phyloP scores from a whole-genome alignment of 2,888 invertebrate genomes.

The Ommatoiulus sabulosus region DNA sequence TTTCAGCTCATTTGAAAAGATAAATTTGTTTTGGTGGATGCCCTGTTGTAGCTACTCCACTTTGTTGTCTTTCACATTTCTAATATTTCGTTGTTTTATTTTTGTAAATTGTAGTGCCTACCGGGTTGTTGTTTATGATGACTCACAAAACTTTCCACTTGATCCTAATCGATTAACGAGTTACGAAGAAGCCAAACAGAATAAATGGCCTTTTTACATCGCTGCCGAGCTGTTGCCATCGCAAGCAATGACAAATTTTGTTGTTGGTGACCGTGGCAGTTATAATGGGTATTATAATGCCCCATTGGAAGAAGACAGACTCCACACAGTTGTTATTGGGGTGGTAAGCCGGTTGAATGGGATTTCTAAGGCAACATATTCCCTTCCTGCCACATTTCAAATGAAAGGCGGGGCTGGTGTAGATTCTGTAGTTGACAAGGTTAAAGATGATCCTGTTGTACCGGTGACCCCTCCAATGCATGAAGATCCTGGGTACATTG shows the following conservation, averaged over 20 bases:
- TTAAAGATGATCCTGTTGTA: neutral
- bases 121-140: slow-evolving; percentile 79
- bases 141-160: slow-evolving; percentile 73
- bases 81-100: neutral
- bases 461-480: slow-evolving; percentile 45
- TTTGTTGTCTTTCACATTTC: too few relatives aligned
- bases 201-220: slow-evolving; percentile 83
- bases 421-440: neutral
- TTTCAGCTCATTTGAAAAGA: too few relatives aligned
- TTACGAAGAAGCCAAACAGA: slow-evolving; percentile 76
- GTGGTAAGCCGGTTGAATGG: slow-evolving; percentile 78
- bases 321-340: slow-evolving; percentile 77
- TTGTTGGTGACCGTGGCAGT: slow-evolving; percentile 79
- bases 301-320: slow-evolving; percentile 75
- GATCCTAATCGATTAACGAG: slow-evolving; percentile 75
- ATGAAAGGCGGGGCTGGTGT: neutral
- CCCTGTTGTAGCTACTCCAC: too few relatives aligned
- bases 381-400: slow-evolving; percentile 64
- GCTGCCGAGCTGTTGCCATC: slow-evolving; percentile 80
- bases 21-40: too few relatives aligned
- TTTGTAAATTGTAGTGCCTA: slow-evolving; percentile 71
- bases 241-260: slow-evolving; percentile 76
- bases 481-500: slow-evolving; percentile 14
- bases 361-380: slow-evolving; percentile 76
- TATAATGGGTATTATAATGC: slow-evolving; percentile 84